Evolutionary conservation across 2,797 vertebrate species (phyloP).

Genomic region (Megalops cyprinoides): DNA sequence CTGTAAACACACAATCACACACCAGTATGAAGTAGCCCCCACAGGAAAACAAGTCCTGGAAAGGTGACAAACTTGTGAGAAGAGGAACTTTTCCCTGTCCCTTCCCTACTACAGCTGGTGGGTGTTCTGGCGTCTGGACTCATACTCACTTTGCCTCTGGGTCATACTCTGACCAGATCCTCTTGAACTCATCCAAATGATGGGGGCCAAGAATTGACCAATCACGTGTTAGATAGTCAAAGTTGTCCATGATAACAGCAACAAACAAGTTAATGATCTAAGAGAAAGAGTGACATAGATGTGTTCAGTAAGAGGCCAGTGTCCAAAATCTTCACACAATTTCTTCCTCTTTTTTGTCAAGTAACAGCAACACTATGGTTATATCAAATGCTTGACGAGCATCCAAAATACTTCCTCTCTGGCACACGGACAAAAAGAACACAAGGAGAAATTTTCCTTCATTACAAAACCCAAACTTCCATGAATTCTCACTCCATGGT

Average conservation of each 20-base stretch:
- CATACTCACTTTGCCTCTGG: conserved; percentile 94
- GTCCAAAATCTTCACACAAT: not conserved
- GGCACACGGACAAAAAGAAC: not conserved
- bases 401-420: not conserved
- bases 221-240: conserved; percentile 98
- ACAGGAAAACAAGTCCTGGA: not conserved
- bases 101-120: not conserved
- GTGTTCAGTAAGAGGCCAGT: not conserved
- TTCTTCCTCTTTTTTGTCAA: not conserved
- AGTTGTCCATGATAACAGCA: conserved; percentile 99
- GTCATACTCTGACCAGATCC: conserved; percentile 99
- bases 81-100: no score
- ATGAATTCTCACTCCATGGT: not conserved
- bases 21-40: not conserved
- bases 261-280: conserved; percentile 99
- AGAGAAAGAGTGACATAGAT: conserved; percentile 39
- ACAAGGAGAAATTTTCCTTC: not conserved
- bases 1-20: not conserved
- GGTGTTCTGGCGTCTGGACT: not conserved
- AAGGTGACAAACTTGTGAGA: not conserved
- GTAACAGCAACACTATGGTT: not conserved
- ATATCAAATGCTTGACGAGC: not conserved
- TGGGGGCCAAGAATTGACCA: conserved; percentile 99
- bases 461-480: no score
- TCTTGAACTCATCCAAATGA: conserved; percentile 98